A percentile compares a stretch with the other conserved stretches of the same genome.
These are phyloP conservation scores for Parnassius mnemosyne DNA, from an alignment of 2,888 invertebrate genomes.

Conservation along the genomic window DNA sequence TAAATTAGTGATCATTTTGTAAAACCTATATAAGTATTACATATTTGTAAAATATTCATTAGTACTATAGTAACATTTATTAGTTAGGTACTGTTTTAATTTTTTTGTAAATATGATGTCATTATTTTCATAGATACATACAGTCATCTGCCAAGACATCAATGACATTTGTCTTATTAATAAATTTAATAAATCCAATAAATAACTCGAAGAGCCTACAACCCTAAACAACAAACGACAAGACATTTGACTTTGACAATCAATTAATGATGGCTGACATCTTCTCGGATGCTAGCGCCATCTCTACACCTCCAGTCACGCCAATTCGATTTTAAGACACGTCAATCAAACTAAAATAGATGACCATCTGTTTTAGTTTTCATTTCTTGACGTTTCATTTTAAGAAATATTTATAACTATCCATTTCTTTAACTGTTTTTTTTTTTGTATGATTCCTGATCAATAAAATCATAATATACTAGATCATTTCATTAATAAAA, in stretches of 20 bases:
- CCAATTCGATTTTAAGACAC: constrained; percentile 31
- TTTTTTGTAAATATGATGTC: too few species aligned
- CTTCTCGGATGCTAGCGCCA: constrained; percentile 35
- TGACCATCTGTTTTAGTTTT: constrained; percentile 1
- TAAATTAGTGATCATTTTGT: too few species aligned
- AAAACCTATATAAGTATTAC: too few species aligned
- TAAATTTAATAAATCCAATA: background rate
- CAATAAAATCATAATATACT: too few species aligned
- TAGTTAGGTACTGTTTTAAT: too few species aligned
- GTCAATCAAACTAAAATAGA: constrained; percentile 40
- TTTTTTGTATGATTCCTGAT: too few species aligned
- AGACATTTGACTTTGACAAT: constrained; percentile 47
- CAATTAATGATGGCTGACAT: constrained; percentile 49
- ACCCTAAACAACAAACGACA: constrained; percentile 24
- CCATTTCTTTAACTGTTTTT: too few species aligned
- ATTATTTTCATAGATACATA: constrained; percentile 7
- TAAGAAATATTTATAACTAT: background rate
- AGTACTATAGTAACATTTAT: too few species aligned
- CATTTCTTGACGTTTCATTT: background rate
- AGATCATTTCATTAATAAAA: too few species aligned
- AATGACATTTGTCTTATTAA: too few species aligned
- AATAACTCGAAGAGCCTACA: background rate
- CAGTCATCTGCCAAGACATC: constrained; percentile 37
- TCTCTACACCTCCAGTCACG: constrained; percentile 34
- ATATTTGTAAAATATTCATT: too few species aligned